These are phyloP conservation scores for Pitta sordida DNA, from an alignment of 2,113 vertebrate genomes.

Conservation along the genomic window DNA sequence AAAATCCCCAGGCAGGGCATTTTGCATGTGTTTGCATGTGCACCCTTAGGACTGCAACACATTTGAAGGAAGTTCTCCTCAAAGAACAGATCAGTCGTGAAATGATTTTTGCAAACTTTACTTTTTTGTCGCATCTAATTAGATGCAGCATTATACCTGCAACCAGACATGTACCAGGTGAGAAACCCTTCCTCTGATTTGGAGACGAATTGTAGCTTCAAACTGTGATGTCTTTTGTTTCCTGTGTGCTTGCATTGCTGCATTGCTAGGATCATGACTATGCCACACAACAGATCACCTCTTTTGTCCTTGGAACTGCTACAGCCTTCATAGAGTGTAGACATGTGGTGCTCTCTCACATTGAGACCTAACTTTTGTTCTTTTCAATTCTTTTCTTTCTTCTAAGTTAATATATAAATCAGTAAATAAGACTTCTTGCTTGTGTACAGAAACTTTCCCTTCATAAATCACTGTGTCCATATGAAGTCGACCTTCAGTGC, in stretches of 20 bases:
- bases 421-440: neutral
- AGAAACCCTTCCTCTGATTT: neutral
- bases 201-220: neutral
- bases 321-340: neutral
- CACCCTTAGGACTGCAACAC: neutral
- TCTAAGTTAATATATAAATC: neutral
- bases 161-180: neutral
- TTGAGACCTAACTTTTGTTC: neutral
- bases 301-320: neutral
- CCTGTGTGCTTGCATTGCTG: neutral
- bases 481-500: neutral
- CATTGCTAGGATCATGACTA: neutral
- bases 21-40: neutral
- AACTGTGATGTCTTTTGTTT: neutral
- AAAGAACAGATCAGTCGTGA: neutral
- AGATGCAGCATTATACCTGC: neutral
- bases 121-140: slow-evolving; percentile 8
- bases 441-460: neutral
- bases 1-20: neutral
- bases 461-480: neutral
- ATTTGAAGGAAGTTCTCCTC: neutral
- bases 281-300: neutral
- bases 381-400: neutral
- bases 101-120: slow-evolving; percentile 13
- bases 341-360: neutral